Base-by-base conservation (phyloP, 2,797 vertebrate genomes). In the Kryptolebias ocellatus region DNA sequence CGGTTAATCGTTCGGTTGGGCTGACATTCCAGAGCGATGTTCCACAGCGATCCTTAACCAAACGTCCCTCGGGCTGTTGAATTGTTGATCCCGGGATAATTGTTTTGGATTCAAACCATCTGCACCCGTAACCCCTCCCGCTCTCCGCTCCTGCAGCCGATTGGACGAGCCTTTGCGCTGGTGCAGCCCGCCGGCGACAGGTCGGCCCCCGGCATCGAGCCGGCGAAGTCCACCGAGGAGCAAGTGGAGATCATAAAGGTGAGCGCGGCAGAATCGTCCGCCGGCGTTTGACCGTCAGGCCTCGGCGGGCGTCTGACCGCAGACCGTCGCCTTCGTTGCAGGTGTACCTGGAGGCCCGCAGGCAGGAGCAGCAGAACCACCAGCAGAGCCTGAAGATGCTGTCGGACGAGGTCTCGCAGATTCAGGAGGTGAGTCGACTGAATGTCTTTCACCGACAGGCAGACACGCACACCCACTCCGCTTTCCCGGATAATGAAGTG, bases 231-330 rank as follows among this genome's bases (percentile, higher is more conserved):
- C 24, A 88, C 78, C 0, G 95, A 96, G 0, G 96, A 96, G 2
- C 95, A 96, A 0, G 95, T 96, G 57, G 97, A 98, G 71, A 94
- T 98, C 68, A 96, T 99, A 74, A 98, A 98, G 95, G 97, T 97
- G 70, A 56, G 90, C 58, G 61, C 9, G 24, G 37, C 45, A 5
- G 7, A n/a, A 0, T 28, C 11, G 5, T 17, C 3, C 45, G 28
- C 8, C 17, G 15, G 24, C 58, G 46, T 55, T 59, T 65, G n/a
- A 52, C 46, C 34, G 15, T 47, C 20, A 39, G 47, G 20, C 20
- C 62, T 1, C 6, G 9, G 4, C 16, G n/a, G 8, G 34, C 45
- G 37, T 65, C 60, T 20, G 28, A 66, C 10, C 46, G 14, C 56
- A 8, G 14, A 14, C 5, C 20, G 0, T 47, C 18, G 68, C 18